Evolutionary conservation across 2,797 vertebrate genomes (phyloP), one percentile per base, ranked within the genome.

Genomic region (Protosalanx chinensis): DNA sequence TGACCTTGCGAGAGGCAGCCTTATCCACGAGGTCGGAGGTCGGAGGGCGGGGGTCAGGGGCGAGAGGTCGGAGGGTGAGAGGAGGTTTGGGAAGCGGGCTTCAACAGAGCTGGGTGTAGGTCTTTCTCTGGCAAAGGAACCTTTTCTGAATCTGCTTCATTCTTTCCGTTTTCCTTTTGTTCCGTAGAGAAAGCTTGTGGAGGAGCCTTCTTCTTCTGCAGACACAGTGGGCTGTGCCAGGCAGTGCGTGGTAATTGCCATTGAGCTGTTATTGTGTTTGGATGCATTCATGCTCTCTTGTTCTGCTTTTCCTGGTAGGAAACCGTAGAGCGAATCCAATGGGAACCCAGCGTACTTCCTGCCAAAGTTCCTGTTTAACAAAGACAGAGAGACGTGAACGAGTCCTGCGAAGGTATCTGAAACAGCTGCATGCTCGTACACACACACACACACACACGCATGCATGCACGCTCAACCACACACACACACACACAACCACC

Each of bases 191-290:
- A 84, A 84, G 84, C 65, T 57, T 18, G 57, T 63, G 66, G 78
- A 83, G 82, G 81, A 82, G 23, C 53, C 80, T 79, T 76, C 82
- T 73, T 76, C 81, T 74, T 51, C 77, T 12, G 3, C 60, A 29
- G 60, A 15, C 60, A 80, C 84, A 84, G 87, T 88, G 87, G 87
- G 83, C 86, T 85, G 88, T 87, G 83, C 81, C 84, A 84, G 82
- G 73, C 87, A 76, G 74, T 75, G 85, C 73, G 53, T 84, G 84
- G 79, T 88, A 87, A 90, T 86, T 88, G 79, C 84, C 70, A 81
- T 77, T 86, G 79, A 87, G 77, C 67, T 53, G 76, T 82, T 46
- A 85, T 89, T 88, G 84, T 88, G 79, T 88, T 83, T 84, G 74
- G 65, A 68, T 27, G 67, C 70, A 78, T 84, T 86, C 82, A 81